Evolutionary conservation across 2,797 vertebrate species (phyloP), one percentile per base, ranked within the genome.

Genomic region (Emydoidea blandingii): DNA sequence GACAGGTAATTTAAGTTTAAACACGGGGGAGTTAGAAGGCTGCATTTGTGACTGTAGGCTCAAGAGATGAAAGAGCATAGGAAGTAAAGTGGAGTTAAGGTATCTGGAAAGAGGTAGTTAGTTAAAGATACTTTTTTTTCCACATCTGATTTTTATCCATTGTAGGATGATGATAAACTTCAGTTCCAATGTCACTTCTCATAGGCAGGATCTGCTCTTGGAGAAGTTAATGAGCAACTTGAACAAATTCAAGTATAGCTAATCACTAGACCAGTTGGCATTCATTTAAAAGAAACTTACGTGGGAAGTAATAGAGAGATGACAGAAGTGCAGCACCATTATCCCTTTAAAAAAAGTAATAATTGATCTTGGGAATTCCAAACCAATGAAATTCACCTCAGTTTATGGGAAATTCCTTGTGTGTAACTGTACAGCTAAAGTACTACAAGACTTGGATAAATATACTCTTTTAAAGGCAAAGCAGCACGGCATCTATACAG

Each of bases 401-500:
- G 16, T 52, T 4, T 19, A 4, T 76, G 57, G 12, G n/a, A 90
- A 79, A 37, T 0, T 0, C 25, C 72, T 65, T 41, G 9, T 72
- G n/a, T 68, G n/a, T 72, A 72, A 68, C 27, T 80, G 15, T 81
- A 29, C 57, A 59, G 57, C 5, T 59, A 81, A 86, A 93, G 29
- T 11, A 79, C 78, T 92, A 6, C 52, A 83, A 0, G 16, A 49
- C 10, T 62, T 72, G 25, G 27, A 23, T 84, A 2, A 27, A 31
- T 54, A 16, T 19, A 50, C 7, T 91, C 18, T 59, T 41, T 79
- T 41, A 89, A 91, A 86, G 47, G 34, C 65, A 91, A 92, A 91
- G 2, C 72, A 93, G 62, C 27, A n/a, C 80, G 14, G 85, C 89
- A 54, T 50, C 49, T 85, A 14, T 92, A 92, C 93, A 94, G 62